A percentile compares a stretch with the other conserved stretches of the same genome.
Evolutionary conservation across 2,113 vertebrate genomes (phyloP).

Genomic region (Prionailurus bengalensis): DNA sequence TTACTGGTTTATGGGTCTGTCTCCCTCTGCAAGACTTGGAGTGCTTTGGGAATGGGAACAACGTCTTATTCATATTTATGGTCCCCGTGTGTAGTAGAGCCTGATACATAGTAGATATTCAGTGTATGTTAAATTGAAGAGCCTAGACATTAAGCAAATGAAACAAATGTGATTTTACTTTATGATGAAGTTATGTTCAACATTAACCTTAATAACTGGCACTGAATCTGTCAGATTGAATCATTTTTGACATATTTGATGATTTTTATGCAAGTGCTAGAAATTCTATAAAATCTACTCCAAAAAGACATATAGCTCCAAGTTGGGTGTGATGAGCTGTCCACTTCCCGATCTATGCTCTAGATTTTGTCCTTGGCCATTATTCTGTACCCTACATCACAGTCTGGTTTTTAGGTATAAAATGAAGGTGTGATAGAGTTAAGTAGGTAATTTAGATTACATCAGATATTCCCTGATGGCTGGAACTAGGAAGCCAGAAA

Average conservation of each 20-base stretch:
- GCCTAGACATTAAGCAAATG: constrained; percentile 32
- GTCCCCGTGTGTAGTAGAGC: not conserved
- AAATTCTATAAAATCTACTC: constrained; percentile 49
- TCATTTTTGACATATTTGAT: constrained; percentile 58
- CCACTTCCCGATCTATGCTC: not conserved
- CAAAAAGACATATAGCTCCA: not conserved
- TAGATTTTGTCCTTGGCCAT: not conserved
- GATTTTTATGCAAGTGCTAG: constrained; percentile 33
- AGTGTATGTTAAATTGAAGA: constrained; percentile 10
- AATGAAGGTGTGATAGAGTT: not conserved
- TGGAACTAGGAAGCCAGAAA: not conserved
- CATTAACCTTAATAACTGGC: constrained; percentile 56
- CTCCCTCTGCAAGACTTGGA: not conserved
- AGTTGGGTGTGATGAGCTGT: not conserved
- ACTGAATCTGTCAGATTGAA: constrained; percentile 41
- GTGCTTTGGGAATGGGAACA: not conserved
- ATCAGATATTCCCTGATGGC: not conserved
- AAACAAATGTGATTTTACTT: constrained; percentile 62
- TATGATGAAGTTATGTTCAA: constrained; percentile 62
- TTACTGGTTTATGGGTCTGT: not conserved
- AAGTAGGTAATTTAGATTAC: not conserved
- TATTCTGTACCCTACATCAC: not conserved
- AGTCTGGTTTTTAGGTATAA: not conserved
- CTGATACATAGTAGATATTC: not conserved
- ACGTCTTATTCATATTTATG: constrained; percentile 11